Evolutionary conservation across 2,113 vertebrate genomes (phyloP).

Genomic region (Panthera uncia): DNA sequence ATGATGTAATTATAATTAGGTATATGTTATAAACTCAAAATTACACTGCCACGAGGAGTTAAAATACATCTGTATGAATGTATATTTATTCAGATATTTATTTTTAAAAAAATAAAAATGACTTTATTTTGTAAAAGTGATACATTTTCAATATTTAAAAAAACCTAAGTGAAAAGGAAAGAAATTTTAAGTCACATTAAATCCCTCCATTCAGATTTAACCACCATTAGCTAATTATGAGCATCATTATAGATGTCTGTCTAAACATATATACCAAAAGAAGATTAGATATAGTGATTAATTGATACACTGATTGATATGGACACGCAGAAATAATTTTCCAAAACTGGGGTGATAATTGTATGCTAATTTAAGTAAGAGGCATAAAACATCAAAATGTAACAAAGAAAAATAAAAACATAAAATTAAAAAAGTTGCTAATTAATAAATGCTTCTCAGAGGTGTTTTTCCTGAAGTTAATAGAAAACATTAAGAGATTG

Average conservation of each 20-base stretch:
- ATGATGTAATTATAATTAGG: not conserved
- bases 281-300: not conserved
- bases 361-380: not conserved
- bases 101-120: constrained; percentile 9
- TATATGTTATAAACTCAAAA: constrained; percentile 31
- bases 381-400: not conserved
- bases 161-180: not conserved
- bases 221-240: not conserved
- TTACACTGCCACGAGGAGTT: not conserved
- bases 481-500: not conserved
- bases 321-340: not conserved
- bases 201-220: not conserved
- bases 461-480: not conserved
- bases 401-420: not conserved
- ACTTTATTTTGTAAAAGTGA: not conserved
- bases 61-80: not conserved
- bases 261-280: not conserved
- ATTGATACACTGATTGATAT: not conserved
- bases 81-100: not conserved
- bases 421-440: not conserved
- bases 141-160: not conserved
- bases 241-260: not conserved
- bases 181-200: not conserved
- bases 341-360: not conserved
- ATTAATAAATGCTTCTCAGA: not conserved